These are phyloP conservation scores for Ochropleura leucogaster DNA, from an alignment of 2,888 invertebrate genomes.

Conservation along the genomic window DNA sequence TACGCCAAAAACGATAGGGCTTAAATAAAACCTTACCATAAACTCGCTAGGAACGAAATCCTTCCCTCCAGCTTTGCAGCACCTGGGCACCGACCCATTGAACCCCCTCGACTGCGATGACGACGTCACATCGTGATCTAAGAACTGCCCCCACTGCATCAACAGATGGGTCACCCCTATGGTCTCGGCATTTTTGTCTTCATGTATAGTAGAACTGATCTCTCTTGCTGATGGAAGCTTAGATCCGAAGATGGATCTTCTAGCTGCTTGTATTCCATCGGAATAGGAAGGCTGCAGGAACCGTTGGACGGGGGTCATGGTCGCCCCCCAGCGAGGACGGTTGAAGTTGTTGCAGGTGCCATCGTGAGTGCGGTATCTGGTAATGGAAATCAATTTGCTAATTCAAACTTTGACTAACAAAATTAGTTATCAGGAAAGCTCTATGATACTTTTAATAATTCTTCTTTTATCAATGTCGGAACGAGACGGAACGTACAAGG, in stretches of 20 bases:
- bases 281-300: slow-evolving; percentile 95
- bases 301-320: slow-evolving; percentile 95
- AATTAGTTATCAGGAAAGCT: not conserved
- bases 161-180: slow-evolving; percentile 94
- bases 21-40: slow-evolving; percentile 83
- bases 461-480: too few relatives aligned
- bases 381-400: slow-evolving; percentile 4
- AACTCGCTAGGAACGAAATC: slow-evolving; percentile 91
- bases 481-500: too few relatives aligned
- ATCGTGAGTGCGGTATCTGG: slow-evolving; percentile 95
- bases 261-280: slow-evolving; percentile 92
- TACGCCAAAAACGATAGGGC: not conserved
- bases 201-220: slow-evolving; percentile 92
- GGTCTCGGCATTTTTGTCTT: slow-evolving; percentile 91
- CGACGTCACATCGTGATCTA: slow-evolving; percentile 96
- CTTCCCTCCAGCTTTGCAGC: slow-evolving; percentile 92
- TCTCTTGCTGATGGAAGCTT: slow-evolving; percentile 94
- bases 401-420: not conserved
- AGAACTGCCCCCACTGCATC: slow-evolving; percentile 97
- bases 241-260: slow-evolving; percentile 91
- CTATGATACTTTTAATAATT: not conserved
- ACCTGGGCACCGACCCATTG: slow-evolving; percentile 94
- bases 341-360: slow-evolving; percentile 97
- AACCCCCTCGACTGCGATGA: slow-evolving; percentile 94
- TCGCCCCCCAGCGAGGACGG: slow-evolving; percentile 95